Percentiles rank a stretch among this genome's conserved stretches.
Evolutionary conservation across 2,888 invertebrate species (phyloP).

Genomic region (Heteropelma amictum): DNA sequence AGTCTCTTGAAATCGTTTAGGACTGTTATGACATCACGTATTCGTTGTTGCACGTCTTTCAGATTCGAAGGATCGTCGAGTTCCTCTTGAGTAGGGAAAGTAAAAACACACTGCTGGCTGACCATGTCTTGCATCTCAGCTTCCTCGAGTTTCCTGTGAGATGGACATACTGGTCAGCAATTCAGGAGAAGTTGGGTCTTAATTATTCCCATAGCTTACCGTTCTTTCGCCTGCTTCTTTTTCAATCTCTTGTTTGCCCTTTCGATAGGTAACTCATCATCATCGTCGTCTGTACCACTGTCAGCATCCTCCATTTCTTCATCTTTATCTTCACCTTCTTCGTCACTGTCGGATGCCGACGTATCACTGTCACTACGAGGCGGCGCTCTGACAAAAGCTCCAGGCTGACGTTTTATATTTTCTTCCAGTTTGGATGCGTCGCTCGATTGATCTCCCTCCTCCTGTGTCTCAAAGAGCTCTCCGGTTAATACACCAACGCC

Average conservation of each 20-base stretch:
- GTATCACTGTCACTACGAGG: constrained; percentile 23
- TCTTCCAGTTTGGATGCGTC: constrained; percentile 68
- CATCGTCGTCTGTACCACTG: constrained; percentile 77
- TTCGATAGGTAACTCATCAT: constrained; percentile 91
- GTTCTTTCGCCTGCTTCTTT: constrained; percentile 84
- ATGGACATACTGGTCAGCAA: neutral
- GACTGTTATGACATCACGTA: constrained; percentile 90
- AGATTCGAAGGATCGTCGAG: constrained; percentile 84
- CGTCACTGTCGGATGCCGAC: constrained; percentile 70
- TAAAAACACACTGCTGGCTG: constrained; percentile 86
- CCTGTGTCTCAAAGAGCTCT: neutral
- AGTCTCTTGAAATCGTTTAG: constrained; percentile 88
- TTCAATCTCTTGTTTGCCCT: constrained; percentile 88
- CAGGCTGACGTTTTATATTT: constrained; percentile 64
- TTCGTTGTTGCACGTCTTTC: constrained; percentile 92
- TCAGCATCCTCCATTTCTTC: constrained; percentile 74
- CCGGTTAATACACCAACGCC: too few species aligned
- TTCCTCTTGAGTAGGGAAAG: constrained; percentile 88
- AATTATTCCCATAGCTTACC: constrained; percentile 74
- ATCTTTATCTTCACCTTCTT: constrained; percentile 72
- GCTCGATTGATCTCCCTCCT: constrained; percentile 41
- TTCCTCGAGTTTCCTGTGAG: constrained; percentile 83
- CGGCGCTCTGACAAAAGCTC: constrained; percentile 51
- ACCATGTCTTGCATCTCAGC: constrained; percentile 91
- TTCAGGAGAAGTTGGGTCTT: neutral